phyloP scores from a whole-genome alignment of 2,797 vertebrate species.

The Centroberyx gerrardi region DNA sequence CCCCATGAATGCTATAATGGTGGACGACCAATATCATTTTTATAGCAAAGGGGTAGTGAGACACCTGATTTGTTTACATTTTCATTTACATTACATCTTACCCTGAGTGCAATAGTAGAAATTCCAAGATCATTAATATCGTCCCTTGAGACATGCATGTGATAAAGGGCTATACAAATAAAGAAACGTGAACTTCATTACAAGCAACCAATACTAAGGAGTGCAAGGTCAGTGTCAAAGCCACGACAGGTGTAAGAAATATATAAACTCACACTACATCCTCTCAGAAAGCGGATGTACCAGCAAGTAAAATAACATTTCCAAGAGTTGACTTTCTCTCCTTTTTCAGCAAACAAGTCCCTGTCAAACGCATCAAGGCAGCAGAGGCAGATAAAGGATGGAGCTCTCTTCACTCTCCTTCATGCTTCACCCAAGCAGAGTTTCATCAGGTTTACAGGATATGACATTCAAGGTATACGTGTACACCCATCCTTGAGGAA shows the following conservation, averaged over 20 bases:
- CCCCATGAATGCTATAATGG: neutral
- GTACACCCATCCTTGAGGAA: neutral
- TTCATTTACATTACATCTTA: neutral
- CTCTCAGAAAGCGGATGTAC: slow-evolving; percentile 7
- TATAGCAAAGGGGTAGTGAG: neutral
- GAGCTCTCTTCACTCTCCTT: neutral
- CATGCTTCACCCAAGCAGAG: slow-evolving; percentile 11
- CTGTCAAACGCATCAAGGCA: slow-evolving; percentile 19
- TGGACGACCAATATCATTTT: neutral
- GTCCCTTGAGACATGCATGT: too few species aligned
- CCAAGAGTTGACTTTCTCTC: slow-evolving; percentile 16
- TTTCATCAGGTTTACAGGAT: neutral
- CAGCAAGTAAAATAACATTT: slow-evolving; percentile 26
- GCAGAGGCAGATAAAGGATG: slow-evolving; percentile 25
- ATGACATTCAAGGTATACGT: neutral
- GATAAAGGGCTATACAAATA: too few species aligned
- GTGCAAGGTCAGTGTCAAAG: slow-evolving; percentile 2
- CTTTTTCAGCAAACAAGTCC: slow-evolving; percentile 35
- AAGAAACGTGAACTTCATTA: too few species aligned
- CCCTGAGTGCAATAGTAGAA: neutral
- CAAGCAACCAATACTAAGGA: neutral
- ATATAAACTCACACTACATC: slow-evolving; percentile 15
- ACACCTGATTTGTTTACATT: slow-evolving; percentile 6
- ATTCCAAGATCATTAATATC: slow-evolving; percentile 18
- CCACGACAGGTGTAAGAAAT: neutral